Base-by-base conservation (phyloP, 2,113 vertebrate species). In the Centropristis striata region DNA sequence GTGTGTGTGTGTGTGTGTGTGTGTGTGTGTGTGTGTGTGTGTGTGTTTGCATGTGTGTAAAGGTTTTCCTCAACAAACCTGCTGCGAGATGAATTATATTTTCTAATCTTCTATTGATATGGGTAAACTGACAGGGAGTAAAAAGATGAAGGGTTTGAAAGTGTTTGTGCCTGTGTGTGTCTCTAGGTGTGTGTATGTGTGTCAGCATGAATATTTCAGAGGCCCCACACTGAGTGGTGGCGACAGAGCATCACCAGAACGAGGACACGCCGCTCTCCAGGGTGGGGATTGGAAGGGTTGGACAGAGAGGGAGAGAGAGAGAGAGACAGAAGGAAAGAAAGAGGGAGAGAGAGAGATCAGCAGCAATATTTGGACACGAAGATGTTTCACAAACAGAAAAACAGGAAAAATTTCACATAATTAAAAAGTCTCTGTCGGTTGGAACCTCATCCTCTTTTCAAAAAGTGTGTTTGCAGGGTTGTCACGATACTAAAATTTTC, bases 181-280 rank as follows among this genome's bases (percentile, higher is more conserved):
- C 49, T 78, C 20, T 83, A 32, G 54, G 23, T 83, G 36, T 60
- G 28, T 63, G 18, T 63, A 57, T 88, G 87, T 83, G 63, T 85
- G 39, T 87, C 73, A 60, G 71, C 65, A 88, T 90, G 54, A 88
- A 90, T 93, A 85, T 88, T 90, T 91, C 83, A 90, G 79, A 81
- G 72, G 59, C 63, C 59, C 74, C 82, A 87, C 78, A 67, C 86
- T 80, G 81, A 75, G 81, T 36, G 39, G 72, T 44, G 73, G 86
- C 37, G 25, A 87, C 78, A 80, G 78, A 89, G 86, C 83, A 65
- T 83, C 79, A 68, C 51, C 83, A 85, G 83, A 90, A 89, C 41
- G 79, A 85, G 88, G 85, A 86, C 85, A 88, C 18, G 21, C 75
- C 54, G 57, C 78, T 87, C 83, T 81, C 77, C 75, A 32, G 69